Percentiles rank a stretch among this genome's conserved stretches.
These are phyloP conservation scores for Sycophila texana DNA, from an alignment of 2,888 invertebrate species.

Conservation along the genomic window DNA sequence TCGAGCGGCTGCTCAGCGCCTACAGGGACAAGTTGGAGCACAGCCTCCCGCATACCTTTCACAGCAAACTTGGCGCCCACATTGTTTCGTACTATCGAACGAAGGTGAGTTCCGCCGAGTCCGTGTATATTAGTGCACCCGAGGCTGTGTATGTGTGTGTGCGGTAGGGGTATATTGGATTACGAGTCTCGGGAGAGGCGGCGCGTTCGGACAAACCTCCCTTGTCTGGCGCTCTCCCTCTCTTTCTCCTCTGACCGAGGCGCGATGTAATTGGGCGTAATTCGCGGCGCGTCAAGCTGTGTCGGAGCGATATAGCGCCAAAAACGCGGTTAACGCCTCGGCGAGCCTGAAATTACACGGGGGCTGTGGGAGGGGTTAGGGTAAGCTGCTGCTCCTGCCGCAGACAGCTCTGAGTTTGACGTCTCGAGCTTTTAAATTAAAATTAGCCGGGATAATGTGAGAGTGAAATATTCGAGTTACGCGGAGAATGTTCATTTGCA, in stretches of 20 bases:
- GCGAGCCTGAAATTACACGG: neutral
- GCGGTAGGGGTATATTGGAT: conserved; percentile 1
- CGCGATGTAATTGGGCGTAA: neutral
- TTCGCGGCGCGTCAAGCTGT: neutral
- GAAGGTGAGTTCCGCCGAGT: conserved; percentile 75
- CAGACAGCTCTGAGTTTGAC: neutral
- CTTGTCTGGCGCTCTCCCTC: neutral
- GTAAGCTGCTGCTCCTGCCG: neutral
- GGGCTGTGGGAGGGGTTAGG: neutral
- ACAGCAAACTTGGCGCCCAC: conserved; percentile 86
- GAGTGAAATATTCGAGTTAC: too few species aligned
- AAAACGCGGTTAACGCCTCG: neutral
- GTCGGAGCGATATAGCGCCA: neutral
- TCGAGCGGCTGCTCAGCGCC: conserved; percentile 87
- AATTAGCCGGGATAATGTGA: too few species aligned
- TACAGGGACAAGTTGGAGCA: conserved; percentile 91
- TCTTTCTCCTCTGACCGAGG: neutral
- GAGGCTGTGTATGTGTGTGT: neutral
- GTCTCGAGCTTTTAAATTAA: too few species aligned
- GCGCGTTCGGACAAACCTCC: neutral
- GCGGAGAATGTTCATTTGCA: too few species aligned
- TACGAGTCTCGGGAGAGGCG: conserved; percentile 2
- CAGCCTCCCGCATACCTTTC: conserved; percentile 88
- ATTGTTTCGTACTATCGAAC: conserved; percentile 85
- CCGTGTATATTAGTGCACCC: neutral